A percentile compares a stretch with the other conserved stretches of the same genome.
Evolutionary conservation across 1,140 invertebrate genomes (phyloP).

Genomic region (Tetramorium parvispinum): DNA sequence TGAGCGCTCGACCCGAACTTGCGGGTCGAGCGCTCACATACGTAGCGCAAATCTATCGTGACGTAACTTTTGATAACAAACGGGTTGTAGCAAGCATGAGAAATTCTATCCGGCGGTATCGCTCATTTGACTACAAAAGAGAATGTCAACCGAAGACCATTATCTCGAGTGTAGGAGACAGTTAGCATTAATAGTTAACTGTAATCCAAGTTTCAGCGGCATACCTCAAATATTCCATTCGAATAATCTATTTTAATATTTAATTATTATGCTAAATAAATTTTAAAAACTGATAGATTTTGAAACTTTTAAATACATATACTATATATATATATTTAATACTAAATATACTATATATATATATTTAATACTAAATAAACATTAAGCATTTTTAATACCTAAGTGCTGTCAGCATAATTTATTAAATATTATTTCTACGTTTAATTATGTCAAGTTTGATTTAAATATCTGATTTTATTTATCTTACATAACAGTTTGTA

Average conservation of each 20-base stretch:
- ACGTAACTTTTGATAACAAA: constrained; percentile 60
- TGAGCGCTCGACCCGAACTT: no score
- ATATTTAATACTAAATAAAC: no score
- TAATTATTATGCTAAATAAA: background rate
- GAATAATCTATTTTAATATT: background rate
- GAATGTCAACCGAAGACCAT: constrained; percentile 20
- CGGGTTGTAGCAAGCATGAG: constrained; percentile 4
- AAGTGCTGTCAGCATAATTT: background rate
- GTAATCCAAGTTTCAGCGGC: background rate
- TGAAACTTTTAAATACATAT: background rate
- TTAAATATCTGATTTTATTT: background rate
- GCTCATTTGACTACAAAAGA: constrained; percentile 22
- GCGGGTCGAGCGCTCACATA: constrained; percentile 15
- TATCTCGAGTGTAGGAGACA: background rate
- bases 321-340: no score
- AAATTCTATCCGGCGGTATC: background rate
- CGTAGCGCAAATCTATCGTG: constrained; percentile 61
- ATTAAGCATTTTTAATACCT: background rate
- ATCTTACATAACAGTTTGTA: background rate
- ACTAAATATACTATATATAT: no score
- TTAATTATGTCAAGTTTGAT: background rate
- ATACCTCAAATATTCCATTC: background rate
- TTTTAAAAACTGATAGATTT: background rate
- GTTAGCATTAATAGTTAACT: background rate
- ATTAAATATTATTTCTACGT: background rate